Evolutionary conservation across 1,140 invertebrate genomes (phyloP).

Genomic region (Drosophila eugracilis): DNA sequence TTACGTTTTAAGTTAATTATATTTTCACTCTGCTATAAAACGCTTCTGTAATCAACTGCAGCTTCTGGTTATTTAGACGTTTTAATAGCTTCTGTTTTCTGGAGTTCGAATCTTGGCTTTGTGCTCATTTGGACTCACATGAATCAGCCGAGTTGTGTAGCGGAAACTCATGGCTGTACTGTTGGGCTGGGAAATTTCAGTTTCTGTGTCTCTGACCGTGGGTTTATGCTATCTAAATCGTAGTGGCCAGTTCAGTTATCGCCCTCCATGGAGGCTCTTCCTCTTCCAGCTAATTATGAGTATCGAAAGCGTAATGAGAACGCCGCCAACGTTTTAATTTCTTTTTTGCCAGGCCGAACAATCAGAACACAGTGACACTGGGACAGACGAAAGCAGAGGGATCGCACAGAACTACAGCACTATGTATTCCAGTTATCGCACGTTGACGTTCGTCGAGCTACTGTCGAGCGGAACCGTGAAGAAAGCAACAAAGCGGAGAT

Average conservation of each 20-base stretch:
- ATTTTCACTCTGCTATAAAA: neutral
- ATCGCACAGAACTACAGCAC: constrained; percentile 23
- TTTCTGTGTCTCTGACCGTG: constrained; percentile 6
- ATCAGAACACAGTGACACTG: constrained; percentile 24
- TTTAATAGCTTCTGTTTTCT: constrained; percentile 6
- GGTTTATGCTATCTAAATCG: constrained; percentile 54
- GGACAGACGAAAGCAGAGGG: constrained; percentile 7
- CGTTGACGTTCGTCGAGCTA: constrained; percentile 57
- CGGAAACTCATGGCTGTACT: constrained; percentile 72
- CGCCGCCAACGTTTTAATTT: constrained; percentile 50
- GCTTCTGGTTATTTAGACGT: neutral
- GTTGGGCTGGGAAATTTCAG: constrained; percentile 22
- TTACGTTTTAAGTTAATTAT: neutral
- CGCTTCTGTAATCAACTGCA: neutral
- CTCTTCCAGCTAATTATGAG: constrained; percentile 53
- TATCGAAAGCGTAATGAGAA: constrained; percentile 52
- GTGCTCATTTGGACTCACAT: constrained; percentile 48
- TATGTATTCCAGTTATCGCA: constrained; percentile 74
- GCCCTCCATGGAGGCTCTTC: constrained; percentile 42
- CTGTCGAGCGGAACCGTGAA: constrained; percentile 66
- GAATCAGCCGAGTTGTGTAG: constrained; percentile 62
- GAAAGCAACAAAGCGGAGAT: constrained; percentile 66
- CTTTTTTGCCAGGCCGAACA: constrained; percentile 32
- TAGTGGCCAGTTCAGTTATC: constrained; percentile 53
- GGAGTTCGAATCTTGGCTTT: constrained; percentile 12